Percentiles rank a stretch among this genome's conserved stretches.
These are phyloP conservation scores for Mythimna ferrago DNA, from an alignment of 2,888 invertebrate genomes.

Conservation along the genomic window DNA sequence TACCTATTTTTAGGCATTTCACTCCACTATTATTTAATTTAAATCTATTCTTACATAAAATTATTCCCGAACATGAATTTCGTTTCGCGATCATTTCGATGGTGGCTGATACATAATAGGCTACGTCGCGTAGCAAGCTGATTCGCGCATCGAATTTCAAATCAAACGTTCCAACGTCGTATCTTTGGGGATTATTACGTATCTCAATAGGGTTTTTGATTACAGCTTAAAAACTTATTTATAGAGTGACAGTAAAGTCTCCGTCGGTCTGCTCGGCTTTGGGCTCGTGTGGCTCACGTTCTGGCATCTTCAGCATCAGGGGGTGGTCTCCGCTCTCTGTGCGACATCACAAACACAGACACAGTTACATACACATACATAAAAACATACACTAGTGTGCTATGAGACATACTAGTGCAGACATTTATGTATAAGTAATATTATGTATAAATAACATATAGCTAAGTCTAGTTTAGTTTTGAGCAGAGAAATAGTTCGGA, in stretches of 20 bases:
- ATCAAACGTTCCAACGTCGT: not conserved
- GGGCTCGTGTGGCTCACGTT: conserved; percentile 76
- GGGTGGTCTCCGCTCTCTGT: conserved; percentile 85
- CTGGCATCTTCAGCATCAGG: conserved; percentile 84
- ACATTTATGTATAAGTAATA: conserved; percentile 42
- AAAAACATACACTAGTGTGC: conserved; percentile 50
- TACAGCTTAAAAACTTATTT: conserved; percentile 42
- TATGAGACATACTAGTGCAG: conserved; percentile 44
- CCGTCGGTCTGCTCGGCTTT: conserved; percentile 85
- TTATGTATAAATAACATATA: not conserved
- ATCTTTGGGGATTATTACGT: conserved; percentile 30
- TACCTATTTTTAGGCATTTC: not conserved
- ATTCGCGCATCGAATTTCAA: conserved; percentile 23
- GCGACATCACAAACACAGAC: conserved; percentile 83
- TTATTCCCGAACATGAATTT: conserved; percentile 12
- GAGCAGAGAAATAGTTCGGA: not conserved
- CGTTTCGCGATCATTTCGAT: conserved; percentile 36
- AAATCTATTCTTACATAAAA: conserved; percentile 9
- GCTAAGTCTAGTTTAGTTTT: conserved; percentile 21
- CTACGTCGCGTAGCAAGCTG: not conserved
- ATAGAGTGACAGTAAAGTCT: conserved; percentile 87
- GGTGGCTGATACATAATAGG: conserved; percentile 20
- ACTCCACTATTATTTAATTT: conserved; percentile 14
- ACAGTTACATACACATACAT: conserved; percentile 71
- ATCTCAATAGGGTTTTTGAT: conserved; percentile 11